Evolutionary conservation across 2,797 vertebrate genomes (phyloP), one percentile per base, ranked within the genome.

Genomic region (Tenualosa thibaudeaui): DNA sequence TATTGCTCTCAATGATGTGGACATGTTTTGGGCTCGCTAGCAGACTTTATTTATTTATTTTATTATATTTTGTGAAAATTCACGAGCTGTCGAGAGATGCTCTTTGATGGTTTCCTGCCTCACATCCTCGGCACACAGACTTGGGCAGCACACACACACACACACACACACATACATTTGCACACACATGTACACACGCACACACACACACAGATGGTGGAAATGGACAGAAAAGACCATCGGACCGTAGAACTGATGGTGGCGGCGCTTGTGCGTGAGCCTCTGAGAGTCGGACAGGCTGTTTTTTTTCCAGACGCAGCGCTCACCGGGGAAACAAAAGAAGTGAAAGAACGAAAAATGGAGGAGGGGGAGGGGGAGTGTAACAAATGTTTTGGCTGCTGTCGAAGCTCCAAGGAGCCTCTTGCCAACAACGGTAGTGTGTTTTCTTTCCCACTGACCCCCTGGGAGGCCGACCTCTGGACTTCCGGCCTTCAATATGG

Each of bases 351-450:
- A 53, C 12, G 12, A 15, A 53, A 53, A 94, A 91, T 17, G 31
- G 26, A 5, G 12, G 26, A 26, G 65, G 65, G 24, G 91, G 92
- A 26, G 65, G 24, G 91, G 92, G 91, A 88, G 89, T 85, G 89
- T 92, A 92, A 92, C 92, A 92, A 94, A 94, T 94, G 93, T 92
- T 94, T 93, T 94, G 94, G 94, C 93, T 94, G 93, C 93, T 93
- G 91, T 91, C 78, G 92, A 90, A 92, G 90, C 93, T 93, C 91
- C 26, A 82, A 91, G 85, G 84, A 65, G 88, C 37, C 5, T 87
- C 89, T 87, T 91, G 92, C 93, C 94, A 94, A 91, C 87, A 90
- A 89, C 90, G 83, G 92, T 87, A 82, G 91, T 85, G 89, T 92
- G 93, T 93, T 93, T 93, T 89, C 87, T 89, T 93, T 95, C 93